These are phyloP conservation scores for Eptesicus fuscus DNA, from an alignment of 2,113 vertebrate genomes.

Conservation along the genomic window DNA sequence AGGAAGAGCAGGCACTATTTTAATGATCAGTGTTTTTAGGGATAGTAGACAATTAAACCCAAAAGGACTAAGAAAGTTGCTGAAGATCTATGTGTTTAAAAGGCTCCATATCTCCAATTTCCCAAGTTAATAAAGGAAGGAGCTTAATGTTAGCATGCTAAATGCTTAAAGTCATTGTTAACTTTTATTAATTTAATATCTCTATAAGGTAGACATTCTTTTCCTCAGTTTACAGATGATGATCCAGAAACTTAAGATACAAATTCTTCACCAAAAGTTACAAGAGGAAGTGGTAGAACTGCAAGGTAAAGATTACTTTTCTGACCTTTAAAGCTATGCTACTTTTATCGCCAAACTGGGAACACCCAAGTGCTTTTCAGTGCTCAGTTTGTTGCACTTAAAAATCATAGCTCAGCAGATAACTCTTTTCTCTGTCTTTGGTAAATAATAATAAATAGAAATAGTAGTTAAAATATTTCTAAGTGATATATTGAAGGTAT, in stretches of 20 bases:
- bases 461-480: not conserved
- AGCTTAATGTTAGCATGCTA: not conserved
- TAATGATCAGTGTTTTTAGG: not conserved
- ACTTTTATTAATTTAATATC: not conserved
- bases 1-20: not conserved
- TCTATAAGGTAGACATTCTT: not conserved
- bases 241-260: not conserved
- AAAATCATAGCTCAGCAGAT: not conserved
- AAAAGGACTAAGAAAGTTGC: not conserved
- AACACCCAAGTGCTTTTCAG: not conserved
- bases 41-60: not conserved
- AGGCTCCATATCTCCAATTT: not conserved
- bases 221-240: not conserved
- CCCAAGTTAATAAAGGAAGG: not conserved
- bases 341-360: not conserved
- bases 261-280: not conserved
- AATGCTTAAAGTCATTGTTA: not conserved
- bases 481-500: not conserved
- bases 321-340: not conserved
- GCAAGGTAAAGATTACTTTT: not conserved
- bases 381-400: not conserved
- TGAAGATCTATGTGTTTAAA: not conserved
- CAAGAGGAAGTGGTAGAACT: not conserved
- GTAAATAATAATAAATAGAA: not conserved
- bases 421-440: not conserved